Base-by-base conservation (phyloP, 2,797 vertebrate species). In the Meda fulgida region DNA sequence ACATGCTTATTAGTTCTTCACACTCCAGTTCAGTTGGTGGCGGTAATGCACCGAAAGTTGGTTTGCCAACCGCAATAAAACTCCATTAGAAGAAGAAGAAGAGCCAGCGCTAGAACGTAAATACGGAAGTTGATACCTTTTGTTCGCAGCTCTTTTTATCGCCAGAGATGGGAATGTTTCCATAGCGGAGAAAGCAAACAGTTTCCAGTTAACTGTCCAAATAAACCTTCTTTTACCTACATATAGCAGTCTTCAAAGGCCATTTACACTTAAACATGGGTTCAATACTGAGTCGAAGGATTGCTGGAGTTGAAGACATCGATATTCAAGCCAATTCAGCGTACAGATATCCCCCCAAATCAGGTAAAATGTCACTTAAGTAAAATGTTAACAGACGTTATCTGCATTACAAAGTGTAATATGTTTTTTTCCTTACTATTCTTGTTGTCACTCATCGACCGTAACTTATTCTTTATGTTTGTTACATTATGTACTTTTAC, bases 271-370 rank as follows among this genome's bases (percentile, higher is more conserved):
- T 14, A 38, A 94, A 94, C 90, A 99, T 99, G 98, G 98, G 98
- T 67, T 98, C 97, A 86, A 96, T 99, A 90, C 96, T 99, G 87
- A 99, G 98, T 89, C 96, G 98, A 88, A 96, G 98, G 87, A 99
- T 98, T 91, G 98, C 97, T 89, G 98, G 97, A 76, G 98, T 99
- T 80, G 98, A 99, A 93, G 98, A 99, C 89, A 98, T 99, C 90
- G 98, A 99, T 89, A 99, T 99, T 91, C 98, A 99, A 93, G 98
- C 98, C 18, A 99, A 99, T 91, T 98, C 98, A 76, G 98, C 98
- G 84, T 99, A 99, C 90, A 96, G 97, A 91, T 99, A 98, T 88
- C 98, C 98, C 13, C 98, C 98, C 0, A 99, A 99, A 95, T 98
- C 97, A 75, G 98, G 98, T 99, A 92, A 95, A 78, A 78, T 29